Conservation (phyloP, 2,888 invertebrate species). For the Parascotia fuliginaria region DNA sequence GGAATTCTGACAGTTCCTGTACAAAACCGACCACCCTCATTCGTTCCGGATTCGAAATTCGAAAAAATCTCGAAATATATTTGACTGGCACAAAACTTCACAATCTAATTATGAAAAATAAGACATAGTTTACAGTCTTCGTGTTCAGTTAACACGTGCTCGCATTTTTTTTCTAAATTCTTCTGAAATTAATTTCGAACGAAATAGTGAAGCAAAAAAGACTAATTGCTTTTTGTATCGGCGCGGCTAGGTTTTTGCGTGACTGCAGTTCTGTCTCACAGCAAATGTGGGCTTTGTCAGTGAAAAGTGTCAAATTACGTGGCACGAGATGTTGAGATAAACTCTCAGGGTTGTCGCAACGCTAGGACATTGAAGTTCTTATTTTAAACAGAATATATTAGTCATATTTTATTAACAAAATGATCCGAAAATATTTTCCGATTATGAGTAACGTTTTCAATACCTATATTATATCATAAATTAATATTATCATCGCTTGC, state of each 20-base stretch:
- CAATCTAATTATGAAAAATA: conserved; percentile 84
- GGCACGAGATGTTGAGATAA: conserved; percentile 82
- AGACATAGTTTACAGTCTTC: conserved; percentile 77
- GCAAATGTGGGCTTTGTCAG: conserved; percentile 84
- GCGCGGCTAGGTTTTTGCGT: conserved; percentile 71
- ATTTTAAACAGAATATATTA: too few species aligned
- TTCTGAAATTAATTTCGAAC: conserved; percentile 78
- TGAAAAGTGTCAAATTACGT: conserved; percentile 85
- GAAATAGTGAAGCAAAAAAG: conserved; percentile 74
- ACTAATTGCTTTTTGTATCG: conserved; percentile 82
- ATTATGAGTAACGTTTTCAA: too few species aligned
- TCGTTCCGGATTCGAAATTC: conserved; percentile 42
- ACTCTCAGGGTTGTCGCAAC: conserved; percentile 62
- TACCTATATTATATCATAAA: too few species aligned
- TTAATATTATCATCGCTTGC: too few species aligned
- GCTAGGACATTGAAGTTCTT: not conserved
- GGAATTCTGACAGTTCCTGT: conserved; percentile 44
- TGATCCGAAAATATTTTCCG: too few species aligned
- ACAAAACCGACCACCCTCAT: conserved; percentile 65
- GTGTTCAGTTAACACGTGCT: conserved; percentile 82
- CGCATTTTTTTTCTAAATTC: conserved; percentile 67
- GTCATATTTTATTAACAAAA: too few species aligned
- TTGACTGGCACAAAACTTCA: conserved; percentile 64
- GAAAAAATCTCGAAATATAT: conserved; percentile 42
- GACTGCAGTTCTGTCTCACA: conserved; percentile 64